Evolutionary conservation across 2,113 vertebrate genomes (phyloP), one percentile per base, ranked within the genome.

Genomic region (Pholis gunnellus): DNA sequence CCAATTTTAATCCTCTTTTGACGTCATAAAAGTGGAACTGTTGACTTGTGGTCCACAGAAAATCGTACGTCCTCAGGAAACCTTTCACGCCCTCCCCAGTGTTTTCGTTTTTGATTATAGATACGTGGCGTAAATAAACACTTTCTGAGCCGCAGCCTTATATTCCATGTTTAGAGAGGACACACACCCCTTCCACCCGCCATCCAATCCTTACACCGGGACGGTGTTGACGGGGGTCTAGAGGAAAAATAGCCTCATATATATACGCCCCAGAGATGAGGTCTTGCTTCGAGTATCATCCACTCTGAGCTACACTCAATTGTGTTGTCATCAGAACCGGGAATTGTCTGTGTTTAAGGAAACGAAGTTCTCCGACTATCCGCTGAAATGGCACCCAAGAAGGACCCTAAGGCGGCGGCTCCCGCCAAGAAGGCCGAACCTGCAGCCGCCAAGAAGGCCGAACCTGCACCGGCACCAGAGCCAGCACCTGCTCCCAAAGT

Each of bases 341-440:
- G 90, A 92, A 90, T 93, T 93, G 85, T 91, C 79, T 89, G 80
- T 77, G 75, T 60, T 75, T 78, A 79, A 84, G 84, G 81, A 71
- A 34, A 89, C 80, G 81, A 85, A 82, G 61, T 67, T 83, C 75
- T 61, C 88, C 40, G 84, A 87, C 64, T 25, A 79, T 74, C 74
- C 83, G 57, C 66, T 81, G 78, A 89, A 88, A 96, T 96, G 95
- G 95, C 95, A 95, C 95, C 95, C 48, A 96, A 96, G 93, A 96
- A 96, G 92, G 95, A 96, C 89, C 82, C 85, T 80, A 96, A 94
- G 91, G 91, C 31, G 4, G 31, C 31, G 31, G 31, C 93, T 7
- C 88, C 94, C 52, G 92, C 83, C 87, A 94, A 95, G 93, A 95
- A 95, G 90, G 90, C 94, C 36, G 95, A 95, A 69, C 92, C 93